Evolutionary conservation across 1,140 invertebrate genomes (phyloP).

Genomic region (Sinella curviseta): DNA sequence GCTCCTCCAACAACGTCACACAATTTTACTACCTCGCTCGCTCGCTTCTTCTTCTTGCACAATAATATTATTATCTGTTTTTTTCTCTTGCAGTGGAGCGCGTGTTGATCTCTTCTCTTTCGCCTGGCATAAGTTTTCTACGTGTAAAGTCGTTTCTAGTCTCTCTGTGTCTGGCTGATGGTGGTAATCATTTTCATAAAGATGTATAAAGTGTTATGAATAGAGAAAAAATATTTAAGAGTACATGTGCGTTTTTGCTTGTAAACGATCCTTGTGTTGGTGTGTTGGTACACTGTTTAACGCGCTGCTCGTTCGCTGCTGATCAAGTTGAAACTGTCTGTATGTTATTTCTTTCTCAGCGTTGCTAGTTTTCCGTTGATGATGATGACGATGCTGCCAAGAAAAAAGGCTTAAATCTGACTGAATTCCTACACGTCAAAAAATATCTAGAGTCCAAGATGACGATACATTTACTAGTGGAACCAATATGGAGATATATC

Average conservation of each 20-base stretch:
- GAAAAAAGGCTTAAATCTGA: slow-evolving; percentile 1
- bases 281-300: no score
- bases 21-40: no score
- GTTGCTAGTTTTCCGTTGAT: background rate
- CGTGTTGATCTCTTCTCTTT: background rate
- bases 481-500: no score
- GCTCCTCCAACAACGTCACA: no score
- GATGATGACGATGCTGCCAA: background rate
- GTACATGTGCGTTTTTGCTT: background rate
- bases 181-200: background rate
- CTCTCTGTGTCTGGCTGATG: background rate
- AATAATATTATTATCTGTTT: no score
- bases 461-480: background rate
- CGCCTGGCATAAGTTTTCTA: background rate
- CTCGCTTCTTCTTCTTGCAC: no score
- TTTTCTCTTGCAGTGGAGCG: no score
- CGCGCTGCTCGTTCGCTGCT: background rate
- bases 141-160: background rate
- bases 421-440: slow-evolving; percentile 13
- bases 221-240: background rate
- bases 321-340: background rate
- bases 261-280: no score
- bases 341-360: background rate
- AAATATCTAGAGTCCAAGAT: background rate
- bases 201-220: background rate